Conservation (phyloP, 2,797 vertebrate genomes). For the Gymnodraco acuticeps region DNA sequence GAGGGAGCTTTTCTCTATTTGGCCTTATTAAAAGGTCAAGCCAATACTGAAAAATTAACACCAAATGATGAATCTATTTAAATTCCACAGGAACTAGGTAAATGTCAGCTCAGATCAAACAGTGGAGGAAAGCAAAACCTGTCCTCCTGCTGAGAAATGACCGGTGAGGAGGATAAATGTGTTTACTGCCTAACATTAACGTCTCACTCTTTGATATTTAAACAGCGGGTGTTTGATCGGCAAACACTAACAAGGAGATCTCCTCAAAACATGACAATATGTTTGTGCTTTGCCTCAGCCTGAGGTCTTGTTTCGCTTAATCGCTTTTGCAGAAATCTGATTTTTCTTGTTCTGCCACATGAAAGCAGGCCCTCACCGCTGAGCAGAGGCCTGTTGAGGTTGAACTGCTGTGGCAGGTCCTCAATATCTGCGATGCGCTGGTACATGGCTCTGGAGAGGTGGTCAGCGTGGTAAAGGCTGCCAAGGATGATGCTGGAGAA, state of each 20-base stretch:
- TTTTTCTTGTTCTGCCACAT: not conserved
- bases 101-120: slow-evolving; percentile 74
- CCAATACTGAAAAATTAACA: slow-evolving; percentile 45
- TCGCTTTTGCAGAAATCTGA: not conserved
- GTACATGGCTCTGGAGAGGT: slow-evolving; percentile 97
- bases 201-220: slow-evolving; percentile 52
- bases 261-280: not conserved
- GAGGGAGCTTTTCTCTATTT: slow-evolving; percentile 15
- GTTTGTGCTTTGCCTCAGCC: not conserved
- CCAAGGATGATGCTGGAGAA: slow-evolving; percentile 98
- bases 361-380: slow-evolving; percentile 86
- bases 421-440: slow-evolving; percentile 95
- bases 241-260: slow-evolving; percentile 23
- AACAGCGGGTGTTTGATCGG: slow-evolving; percentile 35
- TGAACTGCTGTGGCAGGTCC: slow-evolving; percentile 92
- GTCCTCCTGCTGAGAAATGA: slow-evolving; percentile 40
- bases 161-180: slow-evolving; percentile 22
- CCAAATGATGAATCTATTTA: slow-evolving; percentile 65
- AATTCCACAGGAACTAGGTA: slow-evolving; percentile 65
- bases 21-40: slow-evolving; percentile 68
- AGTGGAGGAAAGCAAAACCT: slow-evolving; percentile 42
- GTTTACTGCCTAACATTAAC: slow-evolving; percentile 44
- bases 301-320: not conserved
- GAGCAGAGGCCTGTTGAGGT: slow-evolving; percentile 95
- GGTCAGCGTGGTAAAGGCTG: slow-evolving; percentile 96